Evolutionary conservation across 1,140 invertebrate species (phyloP).

Genomic region (Aphaenogaster rudis): DNA sequence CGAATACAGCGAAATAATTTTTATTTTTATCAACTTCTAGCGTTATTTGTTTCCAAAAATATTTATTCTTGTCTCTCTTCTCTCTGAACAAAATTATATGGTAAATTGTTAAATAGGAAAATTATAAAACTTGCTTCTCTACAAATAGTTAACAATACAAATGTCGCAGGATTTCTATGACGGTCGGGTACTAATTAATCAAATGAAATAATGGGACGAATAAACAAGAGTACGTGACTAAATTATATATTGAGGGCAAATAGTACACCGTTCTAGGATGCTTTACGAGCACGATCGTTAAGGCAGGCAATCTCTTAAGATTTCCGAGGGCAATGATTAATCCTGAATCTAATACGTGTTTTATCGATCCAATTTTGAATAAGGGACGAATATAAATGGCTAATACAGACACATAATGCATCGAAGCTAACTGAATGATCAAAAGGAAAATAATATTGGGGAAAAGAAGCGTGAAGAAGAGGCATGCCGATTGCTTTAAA

Average conservation of each 20-base stretch:
- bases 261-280: conserved; percentile 49
- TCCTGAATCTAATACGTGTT: conserved; percentile 18
- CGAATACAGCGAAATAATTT: neutral
- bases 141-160: neutral
- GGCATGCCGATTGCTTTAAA: conserved; percentile 33
- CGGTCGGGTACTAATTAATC: conserved; percentile 22
- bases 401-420: conserved; percentile 40
- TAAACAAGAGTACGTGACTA: conserved; percentile 24
- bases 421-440: conserved; percentile 10
- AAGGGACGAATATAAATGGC: conserved; percentile 15
- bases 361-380: conserved; percentile 28
- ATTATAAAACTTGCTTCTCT: neutral
- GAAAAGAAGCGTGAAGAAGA: neutral
- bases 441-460: conserved; percentile 18
- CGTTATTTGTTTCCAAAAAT: neutral
- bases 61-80: neutral
- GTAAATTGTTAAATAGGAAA: neutral
- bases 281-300: conserved; percentile 32
- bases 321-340: neutral
- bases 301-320: conserved; percentile 14
- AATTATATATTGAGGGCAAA: conserved; percentile 33
- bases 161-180: conserved; percentile 31
- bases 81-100: neutral
- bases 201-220: conserved; percentile 1
- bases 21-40: neutral